Percentiles rank a stretch among this genome's conserved stretches.
phyloP scores from a whole-genome alignment of 2,888 invertebrate species.

The Axea sp. region DNA sequence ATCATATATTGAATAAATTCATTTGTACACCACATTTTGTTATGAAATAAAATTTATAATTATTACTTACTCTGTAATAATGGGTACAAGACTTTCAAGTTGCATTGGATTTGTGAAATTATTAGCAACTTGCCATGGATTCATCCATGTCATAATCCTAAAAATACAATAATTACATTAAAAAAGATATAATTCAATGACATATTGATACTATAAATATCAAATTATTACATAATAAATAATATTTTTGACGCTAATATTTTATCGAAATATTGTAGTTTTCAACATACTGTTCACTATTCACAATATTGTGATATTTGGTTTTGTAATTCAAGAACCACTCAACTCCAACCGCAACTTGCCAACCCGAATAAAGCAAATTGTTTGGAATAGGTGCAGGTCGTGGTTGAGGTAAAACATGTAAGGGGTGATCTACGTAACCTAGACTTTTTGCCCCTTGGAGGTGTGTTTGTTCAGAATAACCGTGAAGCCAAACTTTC shows the following conservation, averaged over 20 bases:
- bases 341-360: conserved; percentile 79
- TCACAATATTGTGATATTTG: conserved; percentile 80
- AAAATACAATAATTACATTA: conserved; percentile 60
- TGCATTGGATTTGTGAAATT: conserved; percentile 85
- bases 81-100: conserved; percentile 82
- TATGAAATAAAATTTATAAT: too few relatives aligned
- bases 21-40: too few relatives aligned
- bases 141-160: conserved; percentile 86
- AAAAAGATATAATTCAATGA: neutral
- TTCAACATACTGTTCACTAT: conserved; percentile 81
- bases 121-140: conserved; percentile 85
- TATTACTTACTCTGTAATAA: conserved; percentile 82
- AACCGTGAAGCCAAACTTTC: conserved; percentile 81
- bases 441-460: conserved; percentile 79
- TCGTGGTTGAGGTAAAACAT: conserved; percentile 76
- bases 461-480: conserved; percentile 78
- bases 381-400: conserved; percentile 79
- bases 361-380: conserved; percentile 79
- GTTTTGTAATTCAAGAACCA: conserved; percentile 81
- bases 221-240: too few relatives aligned
- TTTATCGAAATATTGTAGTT: too few relatives aligned
- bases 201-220: neutral
- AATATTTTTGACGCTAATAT: too few relatives aligned
- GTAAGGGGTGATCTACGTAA: conserved; percentile 77
- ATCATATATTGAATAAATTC: too few relatives aligned